phyloP scores from a whole-genome alignment of 2,113 vertebrate species.

The Microcebus murinus region DNA sequence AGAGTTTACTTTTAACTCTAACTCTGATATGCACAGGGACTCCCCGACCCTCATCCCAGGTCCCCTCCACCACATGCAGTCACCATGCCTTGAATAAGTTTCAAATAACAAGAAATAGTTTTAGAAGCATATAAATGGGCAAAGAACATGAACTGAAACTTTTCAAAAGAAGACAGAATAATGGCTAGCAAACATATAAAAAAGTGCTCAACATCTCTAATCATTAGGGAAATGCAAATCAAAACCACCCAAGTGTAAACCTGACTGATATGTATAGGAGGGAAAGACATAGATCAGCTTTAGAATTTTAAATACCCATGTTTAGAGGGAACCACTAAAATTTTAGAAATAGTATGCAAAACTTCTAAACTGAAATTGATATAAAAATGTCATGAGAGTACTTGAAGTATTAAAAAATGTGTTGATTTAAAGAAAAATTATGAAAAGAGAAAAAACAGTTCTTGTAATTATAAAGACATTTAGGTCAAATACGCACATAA shows the following conservation, averaged over 20 bases:
- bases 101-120: neutral
- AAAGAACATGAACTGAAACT: too few species aligned
- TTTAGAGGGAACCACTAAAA: neutral
- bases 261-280: neutral
- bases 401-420: neutral
- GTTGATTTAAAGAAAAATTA: slow-evolving; percentile 44
- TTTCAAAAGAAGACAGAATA: too few species aligned
- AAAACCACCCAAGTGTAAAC: neutral
- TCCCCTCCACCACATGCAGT: neutral
- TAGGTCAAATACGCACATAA: slow-evolving; percentile 25
- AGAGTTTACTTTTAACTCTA: neutral
- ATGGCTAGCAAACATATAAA: too few species aligned
- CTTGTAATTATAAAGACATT: slow-evolving; percentile 38
- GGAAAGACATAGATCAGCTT: neutral
- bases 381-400: neutral
- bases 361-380: neutral
- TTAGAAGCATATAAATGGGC: neutral
- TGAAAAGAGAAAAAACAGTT: neutral
- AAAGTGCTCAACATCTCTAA: too few species aligned
- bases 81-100: neutral
- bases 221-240: too few species aligned
- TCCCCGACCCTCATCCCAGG: accelerated
- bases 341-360: neutral
- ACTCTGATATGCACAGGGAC: neutral
- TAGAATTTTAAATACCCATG: neutral